Evolutionary conservation across 1,140 invertebrate species (phyloP).

Genomic region (Drosophila triauraria): DNA sequence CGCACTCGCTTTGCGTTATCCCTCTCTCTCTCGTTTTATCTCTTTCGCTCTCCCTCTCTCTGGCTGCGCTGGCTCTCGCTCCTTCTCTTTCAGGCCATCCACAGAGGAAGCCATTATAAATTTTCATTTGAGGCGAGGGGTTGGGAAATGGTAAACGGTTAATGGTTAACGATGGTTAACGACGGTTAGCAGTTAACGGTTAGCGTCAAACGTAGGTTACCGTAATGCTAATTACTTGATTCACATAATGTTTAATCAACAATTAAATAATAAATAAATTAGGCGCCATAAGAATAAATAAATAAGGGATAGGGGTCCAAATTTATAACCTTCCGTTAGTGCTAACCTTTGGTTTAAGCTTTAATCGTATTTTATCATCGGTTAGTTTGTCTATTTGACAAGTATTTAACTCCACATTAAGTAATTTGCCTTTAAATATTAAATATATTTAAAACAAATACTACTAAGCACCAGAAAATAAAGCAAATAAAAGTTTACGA

Average conservation of each 20-base stretch:
- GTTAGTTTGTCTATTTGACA: too few relatives aligned
- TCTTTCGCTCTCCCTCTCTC: constrained; percentile 7
- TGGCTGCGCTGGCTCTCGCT: neutral
- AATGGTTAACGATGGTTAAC: neutral
- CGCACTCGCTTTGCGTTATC: constrained; percentile 24
- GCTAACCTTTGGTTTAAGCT: too few relatives aligned
- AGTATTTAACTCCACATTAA: too few relatives aligned
- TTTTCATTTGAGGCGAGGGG: constrained; percentile 27
- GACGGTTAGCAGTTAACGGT: constrained; percentile 23
- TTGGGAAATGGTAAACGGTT: constrained; percentile 13
- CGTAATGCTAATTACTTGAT: neutral
- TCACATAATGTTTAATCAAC: neutral
- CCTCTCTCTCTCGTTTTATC: constrained; percentile 11
- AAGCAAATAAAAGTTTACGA: too few relatives aligned
- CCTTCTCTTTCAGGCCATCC: constrained; percentile 6
- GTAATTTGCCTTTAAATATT: too few relatives aligned
- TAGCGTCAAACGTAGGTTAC: neutral
- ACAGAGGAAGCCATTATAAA: constrained; percentile 76
- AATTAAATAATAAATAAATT: too few relatives aligned
- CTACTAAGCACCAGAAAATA: too few relatives aligned
- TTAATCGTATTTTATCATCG: too few relatives aligned
- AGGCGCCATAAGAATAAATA: too few relatives aligned
- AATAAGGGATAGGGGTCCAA: too few relatives aligned
- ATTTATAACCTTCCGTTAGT: too few relatives aligned
- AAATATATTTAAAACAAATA: too few relatives aligned